Conservation (phyloP, 2,888 invertebrate species). For the Drosophila leonis region DNA sequence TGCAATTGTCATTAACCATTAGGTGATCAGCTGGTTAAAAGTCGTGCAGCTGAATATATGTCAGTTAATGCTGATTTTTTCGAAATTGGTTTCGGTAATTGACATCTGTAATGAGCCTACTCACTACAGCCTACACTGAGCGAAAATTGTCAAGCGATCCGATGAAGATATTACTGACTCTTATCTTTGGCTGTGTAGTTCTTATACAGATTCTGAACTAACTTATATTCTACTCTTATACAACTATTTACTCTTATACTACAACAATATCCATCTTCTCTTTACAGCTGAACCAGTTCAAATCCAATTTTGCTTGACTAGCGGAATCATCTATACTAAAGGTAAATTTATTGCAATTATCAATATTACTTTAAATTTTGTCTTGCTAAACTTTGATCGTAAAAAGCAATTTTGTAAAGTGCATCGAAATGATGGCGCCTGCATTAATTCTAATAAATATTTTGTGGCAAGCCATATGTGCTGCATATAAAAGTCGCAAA, state of each 20-base stretch:
- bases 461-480: slow-evolving; percentile 35
- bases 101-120: slow-evolving; percentile 32
- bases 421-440: slow-evolving; percentile 30
- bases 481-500: slow-evolving; percentile 13
- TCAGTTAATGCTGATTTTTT: slow-evolving; percentile 43
- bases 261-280: not conserved
- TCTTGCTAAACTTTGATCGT: slow-evolving; percentile 5
- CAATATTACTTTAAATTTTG: slow-evolving; percentile 1
- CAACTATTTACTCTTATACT: too few species aligned
- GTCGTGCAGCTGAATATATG: slow-evolving; percentile 58
- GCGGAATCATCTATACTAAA: slow-evolving; percentile 12
- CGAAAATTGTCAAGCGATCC: not conserved
- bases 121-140: slow-evolving; percentile 22
- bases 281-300: slow-evolving; percentile 38
- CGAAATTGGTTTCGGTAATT: slow-evolving; percentile 45
- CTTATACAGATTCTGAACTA: not conserved
- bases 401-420: slow-evolving; percentile 28
- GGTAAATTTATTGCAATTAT: slow-evolving; percentile 23
- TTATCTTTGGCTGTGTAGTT: not conserved
- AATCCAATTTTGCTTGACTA: slow-evolving; percentile 3
- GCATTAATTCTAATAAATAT: slow-evolving; percentile 48
- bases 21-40: slow-evolving; percentile 47
- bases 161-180: not conserved
- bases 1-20: slow-evolving; percentile 58
- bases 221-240: not conserved